These are phyloP conservation scores for Idaea biselata DNA, from an alignment of 2,888 invertebrate genomes.

Conservation along the genomic window DNA sequence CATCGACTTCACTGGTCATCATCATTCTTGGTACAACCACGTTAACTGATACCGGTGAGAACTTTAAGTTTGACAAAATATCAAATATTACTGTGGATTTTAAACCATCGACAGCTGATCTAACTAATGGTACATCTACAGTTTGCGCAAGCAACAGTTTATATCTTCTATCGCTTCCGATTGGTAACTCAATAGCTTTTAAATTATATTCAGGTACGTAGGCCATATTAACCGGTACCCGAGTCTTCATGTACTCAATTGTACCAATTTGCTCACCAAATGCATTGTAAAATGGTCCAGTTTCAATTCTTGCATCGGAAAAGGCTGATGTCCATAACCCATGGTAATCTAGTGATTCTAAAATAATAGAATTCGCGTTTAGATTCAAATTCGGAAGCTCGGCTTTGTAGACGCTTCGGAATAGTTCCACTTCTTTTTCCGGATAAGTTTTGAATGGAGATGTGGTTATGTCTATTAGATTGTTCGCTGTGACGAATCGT, in stretches of 20 bases:
- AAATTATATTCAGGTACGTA: constrained; percentile 32
- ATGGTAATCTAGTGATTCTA: constrained; percentile 37
- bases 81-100: constrained; percentile 30
- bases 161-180: constrained; percentile 37
- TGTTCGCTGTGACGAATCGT: constrained; percentile 3
- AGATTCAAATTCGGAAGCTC: constrained; percentile 17
- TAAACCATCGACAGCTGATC: constrained; percentile 27
- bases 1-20: constrained; percentile 35
- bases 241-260: constrained; percentile 38
- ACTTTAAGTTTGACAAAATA: constrained; percentile 29
- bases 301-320: constrained; percentile 23
- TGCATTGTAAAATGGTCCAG: constrained; percentile 39
- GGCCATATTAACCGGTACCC: constrained; percentile 32
- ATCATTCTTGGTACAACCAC: constrained; percentile 38
- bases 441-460: constrained; percentile 16
- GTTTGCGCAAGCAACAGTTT: constrained; percentile 35
- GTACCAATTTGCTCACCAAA: constrained; percentile 29
- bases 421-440: constrained; percentile 9
- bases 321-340: constrained; percentile 39
- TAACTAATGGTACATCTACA: constrained; percentile 20
- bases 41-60: constrained; percentile 37
- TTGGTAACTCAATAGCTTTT: constrained; percentile 41
- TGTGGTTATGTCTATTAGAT: constrained; percentile 20
- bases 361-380: constrained; percentile 32
- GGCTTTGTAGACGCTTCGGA: constrained; percentile 21